Evolutionary conservation across 2,888 invertebrate species (phyloP).

Genomic region (Agriotes lineatus): DNA sequence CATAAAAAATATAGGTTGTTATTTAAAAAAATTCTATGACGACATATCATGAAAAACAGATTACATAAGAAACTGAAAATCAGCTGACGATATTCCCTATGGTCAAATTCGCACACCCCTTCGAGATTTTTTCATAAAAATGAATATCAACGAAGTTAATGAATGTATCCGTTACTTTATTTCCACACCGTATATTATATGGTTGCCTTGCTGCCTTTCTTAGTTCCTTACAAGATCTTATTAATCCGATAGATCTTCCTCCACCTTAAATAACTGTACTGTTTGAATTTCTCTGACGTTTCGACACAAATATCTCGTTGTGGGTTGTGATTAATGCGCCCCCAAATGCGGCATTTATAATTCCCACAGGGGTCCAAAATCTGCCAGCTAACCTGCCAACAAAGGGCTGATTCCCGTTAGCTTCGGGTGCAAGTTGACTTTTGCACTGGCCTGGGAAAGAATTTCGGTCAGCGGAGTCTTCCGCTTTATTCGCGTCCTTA

Average conservation of each 20-base stretch:
- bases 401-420: slow-evolving; percentile 55
- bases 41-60: too few species aligned
- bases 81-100: too few species aligned
- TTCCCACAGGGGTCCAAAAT: slow-evolving; percentile 53
- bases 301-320: slow-evolving; percentile 51
- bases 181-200: too few species aligned
- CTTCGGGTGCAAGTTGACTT: slow-evolving; percentile 53
- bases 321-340: slow-evolving; percentile 55
- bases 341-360: slow-evolving; percentile 49
- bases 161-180: too few species aligned
- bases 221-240: too few species aligned
- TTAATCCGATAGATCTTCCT: slow-evolving; percentile 9
- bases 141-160: too few species aligned
- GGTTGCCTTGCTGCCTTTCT: too few species aligned
- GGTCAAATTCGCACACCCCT: too few species aligned
- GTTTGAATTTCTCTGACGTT: slow-evolving; percentile 42
- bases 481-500: slow-evolving; percentile 55
- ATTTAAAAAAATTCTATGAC: too few species aligned
- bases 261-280: slow-evolving; percentile 36
- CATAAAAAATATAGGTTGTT: too few species aligned
- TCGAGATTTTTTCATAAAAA: too few species aligned
- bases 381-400: slow-evolving; percentile 53
- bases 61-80: too few species aligned
- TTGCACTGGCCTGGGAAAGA: slow-evolving; percentile 49
- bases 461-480: slow-evolving; percentile 37